Conservation (phyloP, 2,113 vertebrate genomes). For the Xenotilapia caudafasciata region DNA sequence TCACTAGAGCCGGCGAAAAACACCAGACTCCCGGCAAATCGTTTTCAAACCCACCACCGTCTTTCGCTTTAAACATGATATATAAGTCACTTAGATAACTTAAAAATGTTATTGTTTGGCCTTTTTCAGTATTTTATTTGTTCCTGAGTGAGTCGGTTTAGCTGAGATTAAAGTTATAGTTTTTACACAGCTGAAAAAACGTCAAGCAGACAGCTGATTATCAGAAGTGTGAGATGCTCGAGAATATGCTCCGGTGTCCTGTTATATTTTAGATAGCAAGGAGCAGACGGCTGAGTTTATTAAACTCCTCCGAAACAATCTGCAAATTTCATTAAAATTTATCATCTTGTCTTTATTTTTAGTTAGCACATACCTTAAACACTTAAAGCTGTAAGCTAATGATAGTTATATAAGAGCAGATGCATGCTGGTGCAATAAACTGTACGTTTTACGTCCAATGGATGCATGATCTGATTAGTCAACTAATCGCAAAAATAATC, state of each 20-base stretch:
- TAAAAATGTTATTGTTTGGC: not conserved
- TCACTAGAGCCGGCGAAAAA: no score
- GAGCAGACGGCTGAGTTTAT: not conserved
- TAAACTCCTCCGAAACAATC: not conserved
- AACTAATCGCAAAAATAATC: not conserved
- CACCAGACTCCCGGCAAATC: no score
- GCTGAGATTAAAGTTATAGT: not conserved
- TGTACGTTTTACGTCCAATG: not conserved
- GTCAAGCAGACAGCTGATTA: rapidly evolving
- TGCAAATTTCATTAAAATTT: not conserved
- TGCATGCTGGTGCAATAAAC: not conserved
- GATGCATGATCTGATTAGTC: not conserved
- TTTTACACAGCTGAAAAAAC: not conserved
- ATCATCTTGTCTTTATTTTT: not conserved
- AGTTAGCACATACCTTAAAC: not conserved
- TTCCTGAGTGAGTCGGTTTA: rapidly evolving
- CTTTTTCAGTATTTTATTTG: rapidly evolving
- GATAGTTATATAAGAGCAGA: not conserved
- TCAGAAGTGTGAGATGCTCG: not conserved
- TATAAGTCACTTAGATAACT: not conserved
- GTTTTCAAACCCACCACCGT: not conserved
- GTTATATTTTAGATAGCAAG: not conserved
- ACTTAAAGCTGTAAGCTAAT: not conserved
- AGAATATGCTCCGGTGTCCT: rapidly evolving
- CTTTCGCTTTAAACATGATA: not conserved